Evolutionary conservation across 2,113 vertebrate genomes (phyloP).

Genomic region (Cheirogaleus medius): DNA sequence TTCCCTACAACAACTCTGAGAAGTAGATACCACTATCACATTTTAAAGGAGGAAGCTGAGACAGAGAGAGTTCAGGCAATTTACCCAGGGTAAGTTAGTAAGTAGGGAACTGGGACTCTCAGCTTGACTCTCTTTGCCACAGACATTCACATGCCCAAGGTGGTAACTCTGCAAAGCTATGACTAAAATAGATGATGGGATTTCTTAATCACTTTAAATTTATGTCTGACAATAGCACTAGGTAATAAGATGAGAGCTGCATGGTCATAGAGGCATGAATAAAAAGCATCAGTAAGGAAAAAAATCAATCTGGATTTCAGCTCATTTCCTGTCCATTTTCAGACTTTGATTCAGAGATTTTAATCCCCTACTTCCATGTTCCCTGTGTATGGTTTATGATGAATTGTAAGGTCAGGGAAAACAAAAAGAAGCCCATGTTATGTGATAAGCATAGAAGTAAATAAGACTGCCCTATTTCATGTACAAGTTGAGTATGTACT

Average conservation of each 20-base stretch:
- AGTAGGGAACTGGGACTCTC: background rate
- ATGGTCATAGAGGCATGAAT: background rate
- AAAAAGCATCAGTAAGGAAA: background rate
- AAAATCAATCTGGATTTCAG: background rate
- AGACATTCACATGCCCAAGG: background rate
- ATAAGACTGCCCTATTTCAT: background rate
- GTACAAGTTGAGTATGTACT: background rate
- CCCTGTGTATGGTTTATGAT: background rate
- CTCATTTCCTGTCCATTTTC: background rate
- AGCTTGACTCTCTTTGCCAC: background rate
- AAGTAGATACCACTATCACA: background rate
- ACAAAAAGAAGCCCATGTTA: background rate
- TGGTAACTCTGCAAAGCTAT: background rate
- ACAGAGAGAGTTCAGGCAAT: background rate
- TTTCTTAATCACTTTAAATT: background rate
- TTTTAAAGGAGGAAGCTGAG: background rate
- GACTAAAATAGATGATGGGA: background rate
- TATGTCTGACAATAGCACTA: background rate
- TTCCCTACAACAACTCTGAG: background rate
- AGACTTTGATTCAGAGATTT: background rate
- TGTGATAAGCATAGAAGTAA: background rate
- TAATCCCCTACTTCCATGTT: background rate
- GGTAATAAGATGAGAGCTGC: background rate
- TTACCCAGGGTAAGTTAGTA: background rate
- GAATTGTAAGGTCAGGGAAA: background rate